Conservation (phyloP, 1,140 invertebrate species). For the Atta texana region DNA sequence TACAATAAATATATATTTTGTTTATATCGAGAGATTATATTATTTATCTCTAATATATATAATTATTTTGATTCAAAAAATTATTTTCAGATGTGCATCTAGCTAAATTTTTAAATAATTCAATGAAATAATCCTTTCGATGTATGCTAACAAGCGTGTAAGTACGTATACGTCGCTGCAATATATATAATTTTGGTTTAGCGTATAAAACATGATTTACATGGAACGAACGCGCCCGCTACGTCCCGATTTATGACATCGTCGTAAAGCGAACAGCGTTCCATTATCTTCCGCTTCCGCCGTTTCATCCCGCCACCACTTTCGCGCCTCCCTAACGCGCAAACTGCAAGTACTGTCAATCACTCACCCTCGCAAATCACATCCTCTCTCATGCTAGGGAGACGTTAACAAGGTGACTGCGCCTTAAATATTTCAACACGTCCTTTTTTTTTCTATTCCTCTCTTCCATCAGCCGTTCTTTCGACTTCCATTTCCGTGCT, state of each 20-base stretch:
- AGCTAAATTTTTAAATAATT: too few relatives aligned
- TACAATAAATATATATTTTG: too few relatives aligned
- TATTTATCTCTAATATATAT: too few relatives aligned
- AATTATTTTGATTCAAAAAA: too few relatives aligned
- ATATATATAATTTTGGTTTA: constrained; percentile 58
- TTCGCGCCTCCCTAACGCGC: constrained; percentile 31
- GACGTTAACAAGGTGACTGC: constrained; percentile 48
- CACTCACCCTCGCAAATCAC: constrained; percentile 53
- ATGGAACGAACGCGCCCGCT: constrained; percentile 46
- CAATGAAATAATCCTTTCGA: too few relatives aligned
- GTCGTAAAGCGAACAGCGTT: constrained; percentile 45
- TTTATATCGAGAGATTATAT: too few relatives aligned
- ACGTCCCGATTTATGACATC: constrained; percentile 61
- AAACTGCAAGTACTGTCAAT: constrained; percentile 59
- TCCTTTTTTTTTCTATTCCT: neutral
- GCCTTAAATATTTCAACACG: constrained; percentile 48
- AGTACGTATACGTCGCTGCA: neutral
- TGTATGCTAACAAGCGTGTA: constrained; percentile 15
- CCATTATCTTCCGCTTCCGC: constrained; percentile 63
- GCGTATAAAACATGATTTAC: constrained; percentile 56
- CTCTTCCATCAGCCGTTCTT: neutral
- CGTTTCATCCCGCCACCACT: constrained; percentile 39
- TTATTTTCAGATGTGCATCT: too few relatives aligned
- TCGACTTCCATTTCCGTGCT: constrained; percentile 27
- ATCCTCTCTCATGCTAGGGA: neutral